Conservation (phyloP, 2,888 invertebrate species). For the Aphrophora alni region DNA sequence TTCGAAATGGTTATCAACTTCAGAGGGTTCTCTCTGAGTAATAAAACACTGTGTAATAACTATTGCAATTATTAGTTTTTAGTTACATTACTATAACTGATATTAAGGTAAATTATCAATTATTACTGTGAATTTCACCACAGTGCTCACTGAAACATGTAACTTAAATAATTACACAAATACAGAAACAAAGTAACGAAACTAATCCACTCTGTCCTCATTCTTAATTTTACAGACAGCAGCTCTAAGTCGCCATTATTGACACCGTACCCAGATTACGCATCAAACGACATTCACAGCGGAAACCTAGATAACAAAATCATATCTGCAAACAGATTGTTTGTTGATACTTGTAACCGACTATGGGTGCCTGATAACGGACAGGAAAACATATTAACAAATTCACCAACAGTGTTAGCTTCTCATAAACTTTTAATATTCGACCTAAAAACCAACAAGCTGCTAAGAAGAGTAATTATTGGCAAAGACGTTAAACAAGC, state of each 20-base stretch:
- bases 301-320: conserved; percentile 18
- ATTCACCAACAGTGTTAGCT: conserved; percentile 61
- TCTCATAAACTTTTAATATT: conserved; percentile 72
- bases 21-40: no score
- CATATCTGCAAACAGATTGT: conserved; percentile 75
- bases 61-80: no score
- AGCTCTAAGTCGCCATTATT: conserved; percentile 70
- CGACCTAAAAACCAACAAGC: conserved; percentile 65
- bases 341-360: conserved; percentile 75
- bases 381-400: conserved; percentile 67
- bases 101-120: no score
- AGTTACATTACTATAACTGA: no score
- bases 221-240: background rate
- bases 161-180: no score
- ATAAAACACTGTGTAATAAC: no score
- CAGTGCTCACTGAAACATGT: no score
- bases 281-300: conserved; percentile 73
- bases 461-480: conserved; percentile 54
- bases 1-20: no score
- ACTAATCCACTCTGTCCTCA: no score
- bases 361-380: conserved; percentile 84
- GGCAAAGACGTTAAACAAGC: conserved; percentile 68
- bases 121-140: no score
- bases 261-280: conserved; percentile 77
- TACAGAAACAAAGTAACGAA: no score